These are phyloP conservation scores for Schizopygopsis malacanthus DNA, from an alignment of 2,797 vertebrate species.

Conservation along the genomic window DNA sequence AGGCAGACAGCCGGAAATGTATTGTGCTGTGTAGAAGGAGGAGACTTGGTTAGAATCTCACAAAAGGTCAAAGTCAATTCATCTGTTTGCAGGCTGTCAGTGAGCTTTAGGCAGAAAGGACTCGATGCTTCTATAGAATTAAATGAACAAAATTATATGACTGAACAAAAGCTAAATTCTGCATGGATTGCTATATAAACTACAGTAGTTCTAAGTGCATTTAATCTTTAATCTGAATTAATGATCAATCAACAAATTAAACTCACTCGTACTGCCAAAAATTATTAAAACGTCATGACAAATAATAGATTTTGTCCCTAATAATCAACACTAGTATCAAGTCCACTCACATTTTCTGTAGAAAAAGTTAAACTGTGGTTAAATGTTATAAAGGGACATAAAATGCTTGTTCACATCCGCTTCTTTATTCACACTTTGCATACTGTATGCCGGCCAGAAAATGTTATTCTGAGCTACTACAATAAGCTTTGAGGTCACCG, in stretches of 20 bases:
- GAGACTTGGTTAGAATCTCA: conserved; percentile 60
- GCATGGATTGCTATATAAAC: not conserved
- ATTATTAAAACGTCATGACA: not conserved
- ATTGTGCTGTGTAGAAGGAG: conserved; percentile 56
- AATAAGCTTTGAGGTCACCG: not conserved
- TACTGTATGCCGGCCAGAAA: not conserved
- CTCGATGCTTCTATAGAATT: not conserved
- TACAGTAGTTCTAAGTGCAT: not conserved
- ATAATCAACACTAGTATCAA: not conserved
- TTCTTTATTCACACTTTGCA: not conserved
- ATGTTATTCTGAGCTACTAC: not conserved
- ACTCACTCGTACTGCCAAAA: not conserved
- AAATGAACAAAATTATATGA: not conserved
- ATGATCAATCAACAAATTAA: not conserved
- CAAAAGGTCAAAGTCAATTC: conserved; percentile 70
- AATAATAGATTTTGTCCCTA: not conserved
- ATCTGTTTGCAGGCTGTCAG: conserved; percentile 50
- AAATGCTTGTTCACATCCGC: not conserved
- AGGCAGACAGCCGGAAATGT: conserved; percentile 65
- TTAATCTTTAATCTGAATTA: not conserved
- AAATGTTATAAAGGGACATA: not conserved
- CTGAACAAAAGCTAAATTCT: not conserved
- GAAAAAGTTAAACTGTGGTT: not conserved
- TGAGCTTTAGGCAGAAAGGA: conserved; percentile 30
- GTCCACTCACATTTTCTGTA: not conserved